Conservation (phyloP, 2,888 invertebrate genomes). For the Pseudococcus viburni region DNA sequence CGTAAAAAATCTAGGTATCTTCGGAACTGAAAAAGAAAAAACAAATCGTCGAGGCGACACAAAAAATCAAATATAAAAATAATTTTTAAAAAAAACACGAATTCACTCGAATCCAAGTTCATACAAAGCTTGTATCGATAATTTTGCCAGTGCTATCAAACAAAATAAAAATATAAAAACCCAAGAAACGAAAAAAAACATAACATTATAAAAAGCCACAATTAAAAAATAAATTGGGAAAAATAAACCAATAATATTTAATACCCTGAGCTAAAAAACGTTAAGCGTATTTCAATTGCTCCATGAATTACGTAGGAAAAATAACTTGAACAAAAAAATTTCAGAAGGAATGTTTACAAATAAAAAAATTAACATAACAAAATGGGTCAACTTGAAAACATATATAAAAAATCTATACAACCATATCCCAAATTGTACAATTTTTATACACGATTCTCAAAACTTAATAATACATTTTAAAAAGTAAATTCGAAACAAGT, state of each 20-base stretch:
- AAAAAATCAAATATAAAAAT: constrained; percentile 4
- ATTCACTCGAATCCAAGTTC: background rate
- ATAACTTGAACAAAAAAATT: constrained; percentile 46
- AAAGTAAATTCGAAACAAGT: background rate
- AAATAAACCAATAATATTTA: constrained; percentile 40
- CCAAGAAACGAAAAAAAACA: background rate
- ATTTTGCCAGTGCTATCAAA: constrained; percentile 19
- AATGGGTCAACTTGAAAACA: constrained; percentile 52
- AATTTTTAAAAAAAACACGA: constrained; percentile 15
- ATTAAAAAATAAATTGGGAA: background rate
- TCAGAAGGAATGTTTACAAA: constrained; percentile 43
- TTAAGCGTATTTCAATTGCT: constrained; percentile 55
- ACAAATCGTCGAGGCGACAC: background rate
- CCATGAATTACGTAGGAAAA: constrained; percentile 52
- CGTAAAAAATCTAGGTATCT: background rate
- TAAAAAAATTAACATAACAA: constrained; percentile 43
- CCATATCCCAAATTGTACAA: constrained; percentile 42
- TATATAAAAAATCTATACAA: constrained; percentile 42
- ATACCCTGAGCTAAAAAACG: constrained; percentile 55
- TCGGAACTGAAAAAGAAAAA: background rate
- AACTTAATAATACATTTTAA: background rate
- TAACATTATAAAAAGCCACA: background rate
- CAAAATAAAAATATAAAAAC: constrained; percentile 16
- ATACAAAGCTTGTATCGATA: constrained; percentile 21
- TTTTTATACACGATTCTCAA: constrained; percentile 21